Percentiles rank a stretch among this genome's conserved stretches.
phyloP scores from a whole-genome alignment of 1,140 invertebrate species.

The Triops cancriformis region DNA sequence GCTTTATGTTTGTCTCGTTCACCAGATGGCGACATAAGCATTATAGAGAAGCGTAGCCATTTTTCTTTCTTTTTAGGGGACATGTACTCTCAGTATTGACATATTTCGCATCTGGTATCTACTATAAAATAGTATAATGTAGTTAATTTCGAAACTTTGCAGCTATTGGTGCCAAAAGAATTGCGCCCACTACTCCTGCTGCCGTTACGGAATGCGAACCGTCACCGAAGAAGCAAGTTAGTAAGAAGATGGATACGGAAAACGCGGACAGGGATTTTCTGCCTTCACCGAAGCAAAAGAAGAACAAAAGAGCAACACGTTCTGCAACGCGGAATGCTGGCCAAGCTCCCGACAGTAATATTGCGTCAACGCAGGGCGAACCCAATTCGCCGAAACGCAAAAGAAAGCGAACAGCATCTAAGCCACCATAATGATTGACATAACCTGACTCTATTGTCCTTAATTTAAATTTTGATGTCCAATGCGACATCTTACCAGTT shows the following conservation, averaged over 20 bases:
- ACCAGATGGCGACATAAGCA: no score
- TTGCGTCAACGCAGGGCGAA: not conserved
- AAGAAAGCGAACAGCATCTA: not conserved
- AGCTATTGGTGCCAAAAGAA: not conserved
- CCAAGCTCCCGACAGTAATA: not conserved
- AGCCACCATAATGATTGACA: not conserved
- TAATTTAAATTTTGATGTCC: no score
- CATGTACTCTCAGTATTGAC: no score
- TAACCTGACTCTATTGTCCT: no score
- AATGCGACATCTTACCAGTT: no score
- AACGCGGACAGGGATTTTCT: not conserved
- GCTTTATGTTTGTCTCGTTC: no score
- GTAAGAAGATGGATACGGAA: not conserved
- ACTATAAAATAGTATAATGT: not conserved
- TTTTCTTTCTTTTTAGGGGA: no score
- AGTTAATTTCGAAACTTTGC: not conserved
- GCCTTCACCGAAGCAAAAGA: not conserved
- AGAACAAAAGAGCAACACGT: not conserved
- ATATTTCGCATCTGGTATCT: no score
- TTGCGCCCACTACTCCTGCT: not conserved
- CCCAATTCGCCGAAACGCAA: not conserved
- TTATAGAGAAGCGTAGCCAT: no score
- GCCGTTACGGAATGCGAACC: not conserved
- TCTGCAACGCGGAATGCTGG: not conserved
- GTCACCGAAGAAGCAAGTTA: not conserved